A percentile compares a stretch with the other conserved stretches of the same genome.
phyloP scores from a whole-genome alignment of 2,113 vertebrate species.

The Lycaon pictus region DNA sequence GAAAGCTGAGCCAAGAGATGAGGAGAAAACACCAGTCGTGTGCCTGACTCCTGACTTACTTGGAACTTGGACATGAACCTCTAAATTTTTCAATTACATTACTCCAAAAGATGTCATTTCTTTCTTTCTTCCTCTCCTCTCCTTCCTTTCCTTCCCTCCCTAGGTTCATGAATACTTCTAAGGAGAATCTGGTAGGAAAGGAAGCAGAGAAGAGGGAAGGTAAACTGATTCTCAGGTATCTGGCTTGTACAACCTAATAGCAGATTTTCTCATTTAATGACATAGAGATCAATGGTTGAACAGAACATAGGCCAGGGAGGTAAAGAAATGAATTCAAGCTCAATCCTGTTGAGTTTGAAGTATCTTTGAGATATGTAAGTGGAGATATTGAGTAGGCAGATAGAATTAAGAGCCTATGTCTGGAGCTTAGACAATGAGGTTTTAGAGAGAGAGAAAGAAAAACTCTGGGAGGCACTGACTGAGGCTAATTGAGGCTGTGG shows the following conservation, averaged over 20 bases:
- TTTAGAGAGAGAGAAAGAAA: conserved; percentile 26
- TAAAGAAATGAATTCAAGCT: conserved; percentile 44
- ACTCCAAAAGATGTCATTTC: neutral
- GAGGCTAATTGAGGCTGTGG: conserved; percentile 10
- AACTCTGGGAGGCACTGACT: neutral
- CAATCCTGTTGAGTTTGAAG: conserved; percentile 32
- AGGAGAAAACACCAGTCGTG: neutral
- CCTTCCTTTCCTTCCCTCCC: neutral
- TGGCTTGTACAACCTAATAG: neutral
- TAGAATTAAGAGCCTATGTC: neutral
- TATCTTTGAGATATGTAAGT: neutral
- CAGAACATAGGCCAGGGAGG: neutral
- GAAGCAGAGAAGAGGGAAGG: neutral
- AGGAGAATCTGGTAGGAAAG: neutral
- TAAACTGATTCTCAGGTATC: neutral
- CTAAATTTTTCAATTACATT: neutral
- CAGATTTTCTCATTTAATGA: neutral
- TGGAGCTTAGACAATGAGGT: conserved; percentile 45
- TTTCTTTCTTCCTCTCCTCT: neutral
- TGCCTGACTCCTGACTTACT: neutral
- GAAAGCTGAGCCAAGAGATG: neutral
- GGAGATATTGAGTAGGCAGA: conserved; percentile 36
- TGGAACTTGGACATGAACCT: neutral
- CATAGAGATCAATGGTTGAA: neutral
- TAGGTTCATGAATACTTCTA: neutral